Percentiles rank a stretch among this genome's conserved stretches.
Conservation (phyloP, 2,888 invertebrate genomes). For the Agrilus mali region DNA sequence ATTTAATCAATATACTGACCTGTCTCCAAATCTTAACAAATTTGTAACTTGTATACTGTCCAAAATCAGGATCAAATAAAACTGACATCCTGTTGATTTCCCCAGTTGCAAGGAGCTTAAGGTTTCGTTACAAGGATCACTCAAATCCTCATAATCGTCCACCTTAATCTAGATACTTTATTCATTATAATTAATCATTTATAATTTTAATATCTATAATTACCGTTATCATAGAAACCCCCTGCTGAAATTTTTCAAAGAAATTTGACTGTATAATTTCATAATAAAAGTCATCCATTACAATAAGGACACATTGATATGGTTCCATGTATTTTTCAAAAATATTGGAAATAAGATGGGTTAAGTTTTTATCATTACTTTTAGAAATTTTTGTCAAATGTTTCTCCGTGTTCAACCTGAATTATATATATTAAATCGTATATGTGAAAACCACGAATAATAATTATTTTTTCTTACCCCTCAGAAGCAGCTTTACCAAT, state of each 20-base stretch:
- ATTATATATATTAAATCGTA: too few relatives aligned
- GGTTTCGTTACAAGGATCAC: constrained; percentile 47
- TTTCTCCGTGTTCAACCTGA: too few relatives aligned
- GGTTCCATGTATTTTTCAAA: constrained; percentile 25
- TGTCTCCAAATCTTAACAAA: constrained; percentile 58
- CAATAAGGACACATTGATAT: constrained; percentile 38
- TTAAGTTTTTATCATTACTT: constrained; percentile 10
- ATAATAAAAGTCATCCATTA: constrained; percentile 41
- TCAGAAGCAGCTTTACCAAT: too few relatives aligned
- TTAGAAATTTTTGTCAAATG: too few relatives aligned
- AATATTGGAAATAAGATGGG: constrained; percentile 24
- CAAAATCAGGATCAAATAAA: constrained; percentile 56
- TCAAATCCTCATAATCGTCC: constrained; percentile 49
- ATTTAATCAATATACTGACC: constrained; percentile 29
- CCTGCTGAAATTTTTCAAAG: constrained; percentile 32
- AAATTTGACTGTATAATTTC: constrained; percentile 39
- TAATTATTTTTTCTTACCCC: too few relatives aligned
- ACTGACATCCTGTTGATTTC: constrained; percentile 52
- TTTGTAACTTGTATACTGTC: constrained; percentile 57
- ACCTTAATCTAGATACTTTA: constrained; percentile 39
- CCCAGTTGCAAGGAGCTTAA: constrained; percentile 43
- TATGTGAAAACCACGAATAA: too few relatives aligned
- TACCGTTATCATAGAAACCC: constrained; percentile 43
- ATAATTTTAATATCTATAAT: too few relatives aligned
- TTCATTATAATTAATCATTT: too few relatives aligned